Evolutionary conservation across 2,797 vertebrate species (phyloP), one percentile per base, ranked within the genome.

Genomic region (Novumbra hubbsi): DNA sequence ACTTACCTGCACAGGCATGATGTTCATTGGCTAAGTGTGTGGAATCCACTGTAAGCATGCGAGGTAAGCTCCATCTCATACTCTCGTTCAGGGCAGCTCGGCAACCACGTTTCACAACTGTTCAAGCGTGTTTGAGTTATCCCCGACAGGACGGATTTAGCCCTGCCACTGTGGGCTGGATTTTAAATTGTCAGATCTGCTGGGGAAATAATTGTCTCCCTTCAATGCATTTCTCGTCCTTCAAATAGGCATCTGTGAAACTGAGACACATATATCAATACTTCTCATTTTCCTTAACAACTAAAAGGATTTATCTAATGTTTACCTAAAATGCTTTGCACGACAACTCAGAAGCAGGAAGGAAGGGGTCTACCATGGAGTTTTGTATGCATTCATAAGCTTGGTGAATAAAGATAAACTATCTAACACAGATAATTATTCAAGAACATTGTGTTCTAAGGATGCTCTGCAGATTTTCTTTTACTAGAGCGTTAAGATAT

Each of bases 121-220:
- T 83, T 86, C 48, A 45, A 72, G 78, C 76, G 77, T 76, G 76
- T 82, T 83, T 83, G 75, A 87, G 84, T 88, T 73, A 86, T 86
- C 75, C 83, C 82, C 80, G 83, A 84, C 88, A 83, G 77, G 79
- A 73, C 60, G 79, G 76, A 77, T 88, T 84, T 78, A 80, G 76
- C 52, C 57, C 52, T 12, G 28, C 70, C 28, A 75, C 79, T 76
- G 62, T 71, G 57, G 74, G 76, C 71, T 78, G 70, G 75, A 85
- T 85, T 88, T 84, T 74, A 77, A 73, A 88, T 82, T 73, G 80
- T 81, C 73, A 68, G 70, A 82, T 80, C 69, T 63, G 63, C 74
- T 72, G 73, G 27, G 67, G 76, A 83, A 85, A 81, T 84, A 70
- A 74, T 73, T 63, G 65, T 27, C 32, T 48, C 74, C 71, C 71